A percentile compares a stretch with the other conserved stretches of the same genome.
Evolutionary conservation across 2,113 vertebrate species (phyloP).

Genomic region (Lamprotornis superbus): DNA sequence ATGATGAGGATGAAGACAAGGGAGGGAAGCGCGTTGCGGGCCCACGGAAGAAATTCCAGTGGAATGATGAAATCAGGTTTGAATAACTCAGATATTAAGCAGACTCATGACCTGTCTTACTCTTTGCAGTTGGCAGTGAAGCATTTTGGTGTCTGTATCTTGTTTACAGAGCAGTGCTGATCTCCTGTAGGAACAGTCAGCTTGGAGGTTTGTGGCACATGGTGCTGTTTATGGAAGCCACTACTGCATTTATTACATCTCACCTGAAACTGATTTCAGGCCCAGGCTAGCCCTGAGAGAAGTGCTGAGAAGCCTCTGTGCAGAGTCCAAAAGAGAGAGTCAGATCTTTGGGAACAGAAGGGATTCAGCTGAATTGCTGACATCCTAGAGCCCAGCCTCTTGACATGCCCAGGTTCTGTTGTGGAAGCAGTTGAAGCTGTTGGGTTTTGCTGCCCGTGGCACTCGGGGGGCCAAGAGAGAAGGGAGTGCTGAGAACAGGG

Average conservation of each 20-base stretch:
- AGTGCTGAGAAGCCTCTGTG: background rate
- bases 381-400: background rate
- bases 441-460: background rate
- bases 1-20: conserved; percentile 84
- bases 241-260: background rate
- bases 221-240: background rate
- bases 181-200: background rate
- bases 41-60: conserved; percentile 91
- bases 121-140: background rate
- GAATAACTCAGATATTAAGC: conserved; percentile 2
- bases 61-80: conserved; percentile 94
- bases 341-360: background rate
- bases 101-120: background rate
- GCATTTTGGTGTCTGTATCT: background rate
- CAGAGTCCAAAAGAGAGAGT: background rate
- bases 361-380: background rate
- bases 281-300: background rate
- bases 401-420: background rate
- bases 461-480: background rate
- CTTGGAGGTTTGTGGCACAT: background rate
- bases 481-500: background rate
- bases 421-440: background rate
- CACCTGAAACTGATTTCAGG: background rate
- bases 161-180: background rate
- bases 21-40: conserved; percentile 77